Evolutionary conservation across 1,140 invertebrate species (phyloP), one percentile per base, ranked within the genome.

Genomic region (Dinothrombium tinctorium): DNA sequence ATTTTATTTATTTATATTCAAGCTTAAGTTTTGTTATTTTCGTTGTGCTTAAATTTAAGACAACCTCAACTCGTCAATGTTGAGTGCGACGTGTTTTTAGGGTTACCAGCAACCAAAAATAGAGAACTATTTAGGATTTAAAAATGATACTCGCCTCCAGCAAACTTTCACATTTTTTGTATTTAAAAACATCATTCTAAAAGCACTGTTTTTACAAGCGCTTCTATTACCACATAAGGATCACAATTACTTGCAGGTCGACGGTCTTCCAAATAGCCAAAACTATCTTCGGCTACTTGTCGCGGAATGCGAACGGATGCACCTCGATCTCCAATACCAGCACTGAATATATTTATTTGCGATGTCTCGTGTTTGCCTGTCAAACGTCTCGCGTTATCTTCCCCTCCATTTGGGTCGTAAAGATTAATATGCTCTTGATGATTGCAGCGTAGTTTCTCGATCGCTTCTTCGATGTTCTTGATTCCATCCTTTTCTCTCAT

Each of bases 161-260:
- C n/a, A n/a, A n/a, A n/a, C n/a, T n/a, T n/a, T n/a, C n/a, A n/a
- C n/a, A n/a, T n/a, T n/a, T n/a, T n/a, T n/a, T n/a, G n/a, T n/a
- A n/a, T n/a, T n/a, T n/a, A n/a, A n/a, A n/a, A n/a, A n/a, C n/a
- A n/a, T n/a, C n/a, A n/a, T n/a, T n/a, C n/a, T n/a, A n/a, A n/a
- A n/a, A n/a, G n/a, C n/a, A n/a, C n/a, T n/a, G 33, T 33, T 4
- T 8, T 33, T 2, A 33, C 66, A 14, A 83, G 59, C 1, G 72
- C 69, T 49, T 77, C 65, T 40, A 66, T 62, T 0, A 82, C 76
- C 1, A 66, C 56, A 60, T 92, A 90, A 0, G 86, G 84, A 59
- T 92, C 84, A 55, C 79, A 83, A 60, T 94, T 94, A 45, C 83
- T 86, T 4, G 84, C 71, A 8, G 87, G 87, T 54, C 87, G 66